Conservation (phyloP, 2,888 invertebrate species). For the Aromia moschata region DNA sequence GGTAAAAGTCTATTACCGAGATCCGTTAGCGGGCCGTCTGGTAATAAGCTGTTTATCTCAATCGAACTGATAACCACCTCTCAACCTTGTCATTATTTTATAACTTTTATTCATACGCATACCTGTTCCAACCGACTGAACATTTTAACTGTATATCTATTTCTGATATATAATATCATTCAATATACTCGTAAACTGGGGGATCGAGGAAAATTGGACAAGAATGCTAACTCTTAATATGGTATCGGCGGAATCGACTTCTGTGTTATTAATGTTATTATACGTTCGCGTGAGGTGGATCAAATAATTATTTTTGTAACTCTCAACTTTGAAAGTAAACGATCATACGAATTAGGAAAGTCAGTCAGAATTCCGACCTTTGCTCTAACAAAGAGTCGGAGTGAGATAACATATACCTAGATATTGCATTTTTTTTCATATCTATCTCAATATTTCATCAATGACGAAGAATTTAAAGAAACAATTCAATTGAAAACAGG, state of each 20-base stretch:
- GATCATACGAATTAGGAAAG: no score
- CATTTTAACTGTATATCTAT: slow-evolving; percentile 7
- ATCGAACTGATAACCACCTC: slow-evolving; percentile 28
- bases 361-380: no score
- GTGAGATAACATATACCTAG: no score
- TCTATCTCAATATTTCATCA: no score
- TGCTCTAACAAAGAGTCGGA: no score
- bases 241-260: not conserved
- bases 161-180: slow-evolving; percentile 3
- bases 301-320: no score
- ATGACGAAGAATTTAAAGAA: no score
- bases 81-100: slow-evolving; percentile 20
- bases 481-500: no score
- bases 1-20: slow-evolving; percentile 40
- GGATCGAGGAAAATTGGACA: not conserved
- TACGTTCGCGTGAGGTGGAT: no score
- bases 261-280: no score
- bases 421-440: no score
- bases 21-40: slow-evolving; percentile 40
- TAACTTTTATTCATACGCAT: not conserved
- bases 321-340: no score
- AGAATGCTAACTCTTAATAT: not conserved
- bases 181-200: slow-evolving; percentile 8
- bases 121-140: not conserved
- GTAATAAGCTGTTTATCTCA: slow-evolving; percentile 41